Percentiles rank a stretch among this genome's conserved stretches.
These are phyloP conservation scores for Metallyticus violacea DNA, from an alignment of 2,888 invertebrate genomes.

Conservation along the genomic window DNA sequence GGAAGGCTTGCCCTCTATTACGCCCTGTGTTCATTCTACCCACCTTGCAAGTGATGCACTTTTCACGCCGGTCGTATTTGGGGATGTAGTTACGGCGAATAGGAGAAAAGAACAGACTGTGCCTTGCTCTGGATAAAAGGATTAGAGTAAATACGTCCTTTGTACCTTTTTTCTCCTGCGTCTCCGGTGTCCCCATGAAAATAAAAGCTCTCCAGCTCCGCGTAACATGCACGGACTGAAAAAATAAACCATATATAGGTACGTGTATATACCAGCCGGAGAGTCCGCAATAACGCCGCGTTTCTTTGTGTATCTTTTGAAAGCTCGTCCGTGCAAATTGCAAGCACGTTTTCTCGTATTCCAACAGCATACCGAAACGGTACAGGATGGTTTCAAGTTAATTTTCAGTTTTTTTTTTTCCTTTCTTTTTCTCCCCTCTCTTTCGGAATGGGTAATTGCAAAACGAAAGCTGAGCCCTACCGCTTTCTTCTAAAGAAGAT, in stretches of 20 bases:
- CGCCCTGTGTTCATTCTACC: too few species aligned
- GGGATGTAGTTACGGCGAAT: background rate
- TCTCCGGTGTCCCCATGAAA: background rate
- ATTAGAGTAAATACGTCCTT: background rate
- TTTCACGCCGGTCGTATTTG: background rate
- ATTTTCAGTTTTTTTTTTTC: background rate
- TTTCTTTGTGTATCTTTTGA: background rate
- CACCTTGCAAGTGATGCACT: background rate
- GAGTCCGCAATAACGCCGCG: background rate
- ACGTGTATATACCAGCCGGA: background rate
- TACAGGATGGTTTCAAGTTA: background rate
- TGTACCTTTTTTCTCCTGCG: too few species aligned
- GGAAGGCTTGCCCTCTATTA: too few species aligned
- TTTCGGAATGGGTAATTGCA: background rate
- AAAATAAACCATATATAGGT: background rate
- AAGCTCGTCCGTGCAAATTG: background rate
- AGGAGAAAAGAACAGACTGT: background rate
- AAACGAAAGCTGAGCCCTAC: background rate
- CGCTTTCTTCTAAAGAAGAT: too few species aligned
- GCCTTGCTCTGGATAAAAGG: background rate
- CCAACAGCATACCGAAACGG: background rate
- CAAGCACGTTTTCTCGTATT: background rate
- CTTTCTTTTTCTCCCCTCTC: too few species aligned
- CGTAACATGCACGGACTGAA: background rate
- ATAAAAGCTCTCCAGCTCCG: background rate